phyloP scores from a whole-genome alignment of 1,140 invertebrate species.

The Pachypeltis micranthus region DNA sequence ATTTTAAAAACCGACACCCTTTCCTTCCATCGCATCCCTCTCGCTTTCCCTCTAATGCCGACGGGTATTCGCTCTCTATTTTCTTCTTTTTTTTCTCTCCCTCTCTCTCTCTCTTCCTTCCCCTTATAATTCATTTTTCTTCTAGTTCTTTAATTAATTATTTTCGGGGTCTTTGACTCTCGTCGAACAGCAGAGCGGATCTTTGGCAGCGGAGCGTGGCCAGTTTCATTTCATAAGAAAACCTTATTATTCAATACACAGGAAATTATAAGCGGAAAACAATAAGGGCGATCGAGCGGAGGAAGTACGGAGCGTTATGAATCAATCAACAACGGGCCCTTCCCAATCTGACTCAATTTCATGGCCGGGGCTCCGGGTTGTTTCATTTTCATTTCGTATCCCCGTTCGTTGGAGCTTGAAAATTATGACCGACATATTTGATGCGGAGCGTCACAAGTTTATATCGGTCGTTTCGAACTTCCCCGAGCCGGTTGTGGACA shows the following conservation, averaged over 20 bases:
- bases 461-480: too few species aligned
- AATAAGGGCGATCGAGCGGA: background rate
- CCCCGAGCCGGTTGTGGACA: too few species aligned
- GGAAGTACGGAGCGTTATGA: slow-evolving; percentile 4
- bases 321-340: background rate
- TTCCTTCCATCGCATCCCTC: too few species aligned
- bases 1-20: slow-evolving; percentile 17
- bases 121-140: background rate
- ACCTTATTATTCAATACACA: background rate
- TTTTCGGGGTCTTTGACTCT: slow-evolving; percentile 5
- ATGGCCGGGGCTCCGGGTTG: background rate
- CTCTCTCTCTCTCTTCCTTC: background rate
- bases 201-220: background rate
- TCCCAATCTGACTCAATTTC: background rate
- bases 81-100: too few species aligned
- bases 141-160: slow-evolving; percentile 2
- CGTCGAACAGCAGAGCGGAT: background rate
- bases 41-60: too few species aligned
- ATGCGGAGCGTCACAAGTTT: too few species aligned
- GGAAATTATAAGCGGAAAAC: slow-evolving; percentile 5
- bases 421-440: too few species aligned
- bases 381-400: background rate
- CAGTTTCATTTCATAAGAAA: background rate
- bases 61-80: too few species aligned
- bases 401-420: too few species aligned